Evolutionary conservation across 1,140 invertebrate species (phyloP), one percentile per base, ranked within the genome.

Genomic region (Holcopasites calliopsidis): DNA sequence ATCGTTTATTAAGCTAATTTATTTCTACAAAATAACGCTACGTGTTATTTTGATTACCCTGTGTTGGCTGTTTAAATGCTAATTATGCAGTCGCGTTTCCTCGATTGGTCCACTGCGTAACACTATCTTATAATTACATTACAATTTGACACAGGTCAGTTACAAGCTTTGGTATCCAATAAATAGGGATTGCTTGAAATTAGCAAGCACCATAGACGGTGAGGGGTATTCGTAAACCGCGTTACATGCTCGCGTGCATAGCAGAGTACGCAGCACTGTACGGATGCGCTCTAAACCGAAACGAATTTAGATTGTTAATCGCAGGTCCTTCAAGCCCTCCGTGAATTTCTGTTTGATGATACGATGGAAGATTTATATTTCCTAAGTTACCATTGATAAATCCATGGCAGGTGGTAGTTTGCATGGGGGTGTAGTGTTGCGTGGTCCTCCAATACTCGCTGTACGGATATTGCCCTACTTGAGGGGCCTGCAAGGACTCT

Each of bases 181-280:
- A 26, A 35, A 33, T 13, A 5, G 23, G 5, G 40, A 13, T 40
- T 23, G 5, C 10, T 54, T 7, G 49, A 68, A 23, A 21, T 40
- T 28, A 7, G 13, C n/a, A 40, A 61, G 31, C 28, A 40, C 21
- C 3, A 40, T 16, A 16, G 49, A n/a, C 0, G 1, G 5, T 6
- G 5, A 6, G 1, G 33, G 31, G 33, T 42, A 10, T 31, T n/a
- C 10, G 31, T 60, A n/a, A 18, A 57, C 3, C 6, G 13, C 60
- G 78, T 91, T 87, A 92, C 90, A 92, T 91, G 66, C 89, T 91
- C 52, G 90, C 90, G 69, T 92, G 91, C 90, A 92, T 91, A 0
- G 90, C 88, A 0, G 90, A 87, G 55, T 92, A 92, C 21, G 89
- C 72, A 10, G 89, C 54, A 6, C 89, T 84, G 38, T 91, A 92